Conservation (phyloP, 2,113 vertebrate genomes). For the Gopherus flavomarginatus region DNA sequence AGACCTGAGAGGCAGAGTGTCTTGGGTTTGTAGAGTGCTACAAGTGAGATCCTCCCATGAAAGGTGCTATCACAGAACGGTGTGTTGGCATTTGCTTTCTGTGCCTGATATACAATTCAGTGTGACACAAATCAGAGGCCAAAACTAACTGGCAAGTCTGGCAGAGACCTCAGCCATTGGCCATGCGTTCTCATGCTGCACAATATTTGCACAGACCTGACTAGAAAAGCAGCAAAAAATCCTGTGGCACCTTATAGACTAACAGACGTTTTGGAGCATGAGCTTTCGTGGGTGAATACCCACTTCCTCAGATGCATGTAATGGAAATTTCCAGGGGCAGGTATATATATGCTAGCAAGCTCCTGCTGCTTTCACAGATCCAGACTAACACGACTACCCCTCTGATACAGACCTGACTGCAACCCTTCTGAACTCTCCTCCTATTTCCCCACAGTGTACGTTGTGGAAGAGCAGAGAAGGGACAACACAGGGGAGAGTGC, state of each 20-base stretch:
- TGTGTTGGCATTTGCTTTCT: not conserved
- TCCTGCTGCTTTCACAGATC: no score
- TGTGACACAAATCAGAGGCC: not conserved
- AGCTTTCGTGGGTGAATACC: no score
- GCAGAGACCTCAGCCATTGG: fast-evolving
- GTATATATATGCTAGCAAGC: no score
- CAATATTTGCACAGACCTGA: fast-evolving
- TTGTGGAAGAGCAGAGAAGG: slow-evolving; percentile 92
- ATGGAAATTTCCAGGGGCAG: no score
- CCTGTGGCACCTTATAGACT: no score
- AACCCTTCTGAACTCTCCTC: not conserved
- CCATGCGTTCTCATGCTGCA: fast-evolving
- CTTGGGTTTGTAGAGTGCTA: not conserved
- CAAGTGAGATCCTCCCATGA: not conserved
- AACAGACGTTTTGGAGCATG: no score
- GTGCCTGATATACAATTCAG: not conserved
- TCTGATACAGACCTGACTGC: fast-evolving
- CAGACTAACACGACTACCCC: no score
- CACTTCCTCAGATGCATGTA: no score
- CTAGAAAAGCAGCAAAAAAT: no score
- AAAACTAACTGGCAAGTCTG: not conserved
- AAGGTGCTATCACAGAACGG: not conserved
- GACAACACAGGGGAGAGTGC: slow-evolving; percentile 85
- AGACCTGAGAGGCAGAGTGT: not conserved
- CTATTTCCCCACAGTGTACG: slow-evolving; percentile 84